Percentiles rank a stretch among this genome's conserved stretches.
phyloP scores from a whole-genome alignment of 1,140 invertebrate genomes.

The Gonioctena quinquepunctata region DNA sequence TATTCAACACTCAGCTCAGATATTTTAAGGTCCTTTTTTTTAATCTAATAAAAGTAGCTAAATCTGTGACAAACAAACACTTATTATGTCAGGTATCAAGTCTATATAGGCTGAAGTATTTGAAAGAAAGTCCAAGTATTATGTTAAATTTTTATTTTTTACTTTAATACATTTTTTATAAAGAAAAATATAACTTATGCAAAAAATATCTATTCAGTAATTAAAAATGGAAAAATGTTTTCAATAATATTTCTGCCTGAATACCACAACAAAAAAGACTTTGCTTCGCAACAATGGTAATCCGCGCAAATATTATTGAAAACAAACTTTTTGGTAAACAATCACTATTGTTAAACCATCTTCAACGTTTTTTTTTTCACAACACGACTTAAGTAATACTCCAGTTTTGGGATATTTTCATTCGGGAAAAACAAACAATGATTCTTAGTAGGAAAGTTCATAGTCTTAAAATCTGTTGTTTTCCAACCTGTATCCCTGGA shows the following conservation, averaged over 20 bases:
- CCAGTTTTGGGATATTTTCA: no score
- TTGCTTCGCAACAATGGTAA: not conserved
- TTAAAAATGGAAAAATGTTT: conserved; percentile 31
- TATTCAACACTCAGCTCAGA: no score
- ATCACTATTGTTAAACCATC: conserved; percentile 25
- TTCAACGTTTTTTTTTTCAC: not conserved
- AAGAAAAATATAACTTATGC: conserved; percentile 40
- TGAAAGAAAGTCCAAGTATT: no score
- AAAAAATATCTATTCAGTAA: conserved; percentile 36
- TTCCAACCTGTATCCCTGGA: no score
- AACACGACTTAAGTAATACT: conserved; percentile 11
- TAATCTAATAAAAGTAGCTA: no score
- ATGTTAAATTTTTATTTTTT: conserved; percentile 3
- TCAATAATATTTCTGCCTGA: conserved; percentile 28
- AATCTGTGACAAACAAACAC: no score
- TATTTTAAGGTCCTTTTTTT: no score
- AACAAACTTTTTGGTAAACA: conserved; percentile 26
- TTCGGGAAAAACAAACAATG: no score
- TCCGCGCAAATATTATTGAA: conserved; percentile 32
- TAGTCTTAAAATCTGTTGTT: no score
- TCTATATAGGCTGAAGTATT: no score
- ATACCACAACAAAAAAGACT: conserved; percentile 1
- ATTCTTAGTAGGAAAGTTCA: no score
- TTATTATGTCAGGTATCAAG: no score
- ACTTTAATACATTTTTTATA: conserved; percentile 25